Evolutionary conservation across 2,797 vertebrate species (phyloP).

Genomic region (Synanceia verrucosa): DNA sequence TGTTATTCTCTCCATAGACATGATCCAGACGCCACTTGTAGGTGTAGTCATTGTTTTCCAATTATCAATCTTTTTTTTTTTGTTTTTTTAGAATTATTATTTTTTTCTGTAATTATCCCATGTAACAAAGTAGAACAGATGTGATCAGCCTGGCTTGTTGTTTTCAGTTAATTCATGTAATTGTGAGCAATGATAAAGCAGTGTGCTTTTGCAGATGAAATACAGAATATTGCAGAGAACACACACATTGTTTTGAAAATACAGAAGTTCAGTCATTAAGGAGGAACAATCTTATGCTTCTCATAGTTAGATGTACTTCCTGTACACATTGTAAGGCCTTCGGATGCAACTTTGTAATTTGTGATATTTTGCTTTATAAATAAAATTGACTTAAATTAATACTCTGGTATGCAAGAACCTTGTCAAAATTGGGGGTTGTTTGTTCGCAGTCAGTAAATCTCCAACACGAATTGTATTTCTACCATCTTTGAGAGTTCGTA

Average conservation of each 20-base stretch:
- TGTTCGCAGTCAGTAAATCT: background rate
- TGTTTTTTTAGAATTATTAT: no score
- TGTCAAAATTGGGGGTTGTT: background rate
- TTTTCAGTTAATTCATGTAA: slow-evolving; percentile 1
- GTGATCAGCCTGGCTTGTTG: background rate
- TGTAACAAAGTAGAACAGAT: background rate
- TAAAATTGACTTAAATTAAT: no score
- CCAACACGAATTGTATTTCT: background rate
- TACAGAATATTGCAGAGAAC: background rate
- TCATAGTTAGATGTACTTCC: no score
- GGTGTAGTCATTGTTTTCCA: no score
- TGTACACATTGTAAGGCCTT: no score
- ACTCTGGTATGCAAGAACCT: background rate
- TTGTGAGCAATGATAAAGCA: background rate
- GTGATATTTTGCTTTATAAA: no score
- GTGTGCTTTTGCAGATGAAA: background rate
- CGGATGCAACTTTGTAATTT: no score
- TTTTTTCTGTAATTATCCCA: background rate
- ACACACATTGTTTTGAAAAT: background rate
- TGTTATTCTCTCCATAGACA: no score
- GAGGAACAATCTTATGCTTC: slow-evolving; percentile 13
- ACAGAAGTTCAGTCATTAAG: background rate
- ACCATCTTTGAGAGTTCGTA: slow-evolving; percentile 8
- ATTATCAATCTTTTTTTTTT: no score
- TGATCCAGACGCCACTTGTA: no score